Percentiles rank a stretch among this genome's conserved stretches.
Evolutionary conservation across 2,797 vertebrate genomes (phyloP).

Genomic region (Tachyglossus aculeatus): DNA sequence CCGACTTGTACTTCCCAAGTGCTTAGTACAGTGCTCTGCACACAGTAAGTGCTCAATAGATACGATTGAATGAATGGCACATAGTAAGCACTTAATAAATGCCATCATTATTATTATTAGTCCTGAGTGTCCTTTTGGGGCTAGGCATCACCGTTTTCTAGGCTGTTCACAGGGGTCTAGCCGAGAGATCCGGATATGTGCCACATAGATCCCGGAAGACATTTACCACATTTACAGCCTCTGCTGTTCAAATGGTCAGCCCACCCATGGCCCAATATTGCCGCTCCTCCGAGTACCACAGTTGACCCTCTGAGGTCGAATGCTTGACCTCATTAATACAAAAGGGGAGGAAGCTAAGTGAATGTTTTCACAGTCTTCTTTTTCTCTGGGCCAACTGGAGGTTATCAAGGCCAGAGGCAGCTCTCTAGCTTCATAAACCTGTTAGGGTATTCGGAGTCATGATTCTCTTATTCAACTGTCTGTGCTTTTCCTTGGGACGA

Average conservation of each 20-base stretch:
- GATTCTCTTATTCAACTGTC: constrained; percentile 74
- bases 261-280: constrained; percentile 9
- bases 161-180: neutral
- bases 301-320: constrained; percentile 48
- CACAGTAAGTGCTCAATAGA: no score
- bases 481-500: constrained; percentile 74
- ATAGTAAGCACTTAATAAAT: no score
- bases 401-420: constrained; percentile 68
- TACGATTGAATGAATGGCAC: no score
- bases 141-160: no score
- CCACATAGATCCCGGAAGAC: neutral
- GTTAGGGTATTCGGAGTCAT: constrained; percentile 79
- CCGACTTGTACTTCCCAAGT: no score
- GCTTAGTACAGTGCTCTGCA: neutral
- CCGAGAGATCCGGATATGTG: neutral
- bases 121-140: no score
- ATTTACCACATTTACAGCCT: accelerated
- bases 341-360: constrained; percentile 36
- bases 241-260: neutral
- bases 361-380: constrained; percentile 43
- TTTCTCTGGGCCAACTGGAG: constrained; percentile 62
- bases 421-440: constrained; percentile 77
- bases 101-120: no score
- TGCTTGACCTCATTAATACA: constrained; percentile 57
- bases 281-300: constrained; percentile 11